Evolutionary conservation across 2,797 vertebrate species (phyloP).

Genomic region (Pseudochaenichthys georgianus): DNA sequence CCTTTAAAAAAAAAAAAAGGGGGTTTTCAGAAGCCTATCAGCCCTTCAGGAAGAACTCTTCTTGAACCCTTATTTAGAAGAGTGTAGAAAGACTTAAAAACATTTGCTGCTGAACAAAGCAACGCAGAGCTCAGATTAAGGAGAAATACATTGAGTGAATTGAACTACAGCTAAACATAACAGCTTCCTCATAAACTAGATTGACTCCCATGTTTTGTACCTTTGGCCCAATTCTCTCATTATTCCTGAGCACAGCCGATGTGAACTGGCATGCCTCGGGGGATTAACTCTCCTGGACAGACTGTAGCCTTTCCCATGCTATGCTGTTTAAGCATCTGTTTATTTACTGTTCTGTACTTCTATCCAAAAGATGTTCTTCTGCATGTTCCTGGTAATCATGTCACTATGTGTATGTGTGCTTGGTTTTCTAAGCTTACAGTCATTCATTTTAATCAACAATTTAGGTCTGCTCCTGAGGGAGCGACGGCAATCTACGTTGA

Average conservation of each 20-base stretch:
- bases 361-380: constrained; percentile 4
- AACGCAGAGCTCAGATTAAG: background rate
- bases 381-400: constrained; percentile 7
- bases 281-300: constrained; percentile 74
- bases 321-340: constrained; percentile 2
- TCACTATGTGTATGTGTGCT: constrained; percentile 11
- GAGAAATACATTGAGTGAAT: background rate
- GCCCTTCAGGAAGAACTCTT: too few species aligned
- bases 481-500: constrained; percentile 35
- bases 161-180: constrained; percentile 8
- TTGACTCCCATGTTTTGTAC: constrained; percentile 48
- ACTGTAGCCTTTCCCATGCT: constrained; percentile 16
- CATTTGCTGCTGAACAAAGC: constrained; percentile 2
- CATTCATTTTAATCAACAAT: constrained; percentile 48
- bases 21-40: too few species aligned
- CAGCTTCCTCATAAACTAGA: constrained; percentile 34
- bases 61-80: too few species aligned
- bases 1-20: too few species aligned
- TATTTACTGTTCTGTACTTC: background rate
- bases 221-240: constrained; percentile 79
- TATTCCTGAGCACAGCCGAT: constrained; percentile 56
- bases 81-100: background rate
- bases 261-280: constrained; percentile 70
- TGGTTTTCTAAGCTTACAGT: constrained; percentile 43
- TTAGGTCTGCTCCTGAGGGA: constrained; percentile 62